Conservation (phyloP, 2,888 invertebrate species). For the Lasioglossum oenotherae region DNA sequence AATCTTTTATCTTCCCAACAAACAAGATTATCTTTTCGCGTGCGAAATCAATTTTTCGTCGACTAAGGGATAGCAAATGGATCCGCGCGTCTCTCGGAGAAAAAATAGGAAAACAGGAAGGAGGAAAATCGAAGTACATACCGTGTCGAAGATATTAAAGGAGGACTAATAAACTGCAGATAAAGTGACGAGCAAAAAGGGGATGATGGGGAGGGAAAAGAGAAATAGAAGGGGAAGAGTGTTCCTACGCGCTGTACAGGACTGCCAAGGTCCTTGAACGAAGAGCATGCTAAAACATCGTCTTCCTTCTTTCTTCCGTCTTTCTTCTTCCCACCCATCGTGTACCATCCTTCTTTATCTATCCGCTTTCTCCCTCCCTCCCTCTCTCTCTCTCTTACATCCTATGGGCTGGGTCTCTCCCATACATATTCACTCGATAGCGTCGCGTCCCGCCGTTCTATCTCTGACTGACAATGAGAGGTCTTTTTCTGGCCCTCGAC, state of each 20-base stretch:
- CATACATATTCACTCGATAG: slow-evolving; percentile 40
- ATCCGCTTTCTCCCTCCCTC: neutral
- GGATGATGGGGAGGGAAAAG: slow-evolving; percentile 46
- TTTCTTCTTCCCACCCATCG: neutral
- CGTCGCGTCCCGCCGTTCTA: slow-evolving; percentile 21
- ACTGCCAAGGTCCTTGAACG: slow-evolving; percentile 16
- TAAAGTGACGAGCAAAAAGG: neutral
- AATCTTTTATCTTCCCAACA: neutral
- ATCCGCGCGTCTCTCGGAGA: neutral
- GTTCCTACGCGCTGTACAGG: neutral
- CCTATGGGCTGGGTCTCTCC: neutral
- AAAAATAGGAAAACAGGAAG: slow-evolving; percentile 17
- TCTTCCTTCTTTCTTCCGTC: slow-evolving; percentile 21
- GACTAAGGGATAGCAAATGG: neutral
- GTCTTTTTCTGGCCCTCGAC: slow-evolving; percentile 25
- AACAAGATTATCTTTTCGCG: neutral
- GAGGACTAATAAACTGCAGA: slow-evolving; percentile 37
- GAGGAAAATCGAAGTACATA: slow-evolving; percentile 44
- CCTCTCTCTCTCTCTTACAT: neutral
- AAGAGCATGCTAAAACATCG: slow-evolving; percentile 46
- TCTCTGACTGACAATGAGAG: slow-evolving; percentile 5
- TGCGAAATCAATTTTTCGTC: neutral
- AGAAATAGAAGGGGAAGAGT: slow-evolving; percentile 47
- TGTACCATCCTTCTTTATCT: neutral
- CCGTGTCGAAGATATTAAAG: slow-evolving; percentile 3